Conservation (phyloP, 2,797 vertebrate species). For the Lutjanus campechanus region DNA sequence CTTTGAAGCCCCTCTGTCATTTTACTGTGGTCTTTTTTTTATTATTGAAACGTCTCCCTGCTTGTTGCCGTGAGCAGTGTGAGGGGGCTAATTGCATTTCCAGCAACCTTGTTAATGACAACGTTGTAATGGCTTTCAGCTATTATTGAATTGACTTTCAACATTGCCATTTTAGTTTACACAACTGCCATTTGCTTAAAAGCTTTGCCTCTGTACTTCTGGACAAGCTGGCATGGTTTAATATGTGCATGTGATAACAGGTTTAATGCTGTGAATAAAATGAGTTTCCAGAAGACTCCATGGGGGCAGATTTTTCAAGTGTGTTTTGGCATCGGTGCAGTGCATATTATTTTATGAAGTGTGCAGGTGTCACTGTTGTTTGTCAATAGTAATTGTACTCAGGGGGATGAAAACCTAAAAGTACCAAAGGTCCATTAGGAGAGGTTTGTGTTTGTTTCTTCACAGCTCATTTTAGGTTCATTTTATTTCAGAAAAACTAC, state of each 20-base stretch:
- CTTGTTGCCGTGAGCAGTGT: conserved; percentile 71
- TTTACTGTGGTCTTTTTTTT: conserved; percentile 38
- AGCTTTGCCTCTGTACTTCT: conserved; percentile 73
- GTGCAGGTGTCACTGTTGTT: conserved; percentile 59
- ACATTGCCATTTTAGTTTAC: conserved; percentile 76
- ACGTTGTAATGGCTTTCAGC: conserved; percentile 80
- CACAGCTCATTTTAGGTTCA: neutral
- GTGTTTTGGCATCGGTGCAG: conserved; percentile 53
- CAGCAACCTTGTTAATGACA: conserved; percentile 79
- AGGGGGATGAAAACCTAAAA: conserved; percentile 25
- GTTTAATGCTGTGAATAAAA: conserved; percentile 73
- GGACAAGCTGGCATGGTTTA: conserved; percentile 71
- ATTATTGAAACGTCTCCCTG: conserved; percentile 58
- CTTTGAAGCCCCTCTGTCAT: conserved; percentile 24
- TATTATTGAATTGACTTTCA: conserved; percentile 78
- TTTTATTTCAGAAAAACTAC: neutral
- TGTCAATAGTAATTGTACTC: conserved; percentile 30
- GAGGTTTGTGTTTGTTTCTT: conserved; percentile 20
- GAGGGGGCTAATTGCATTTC: conserved; percentile 84
- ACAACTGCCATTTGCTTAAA: conserved; percentile 80
- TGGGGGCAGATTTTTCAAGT: conserved; percentile 61
- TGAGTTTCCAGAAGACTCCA: conserved; percentile 60
- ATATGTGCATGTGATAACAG: conserved; percentile 72
- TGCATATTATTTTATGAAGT: conserved; percentile 61
- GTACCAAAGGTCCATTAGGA: conserved; percentile 18